Evolutionary conservation across 2,888 invertebrate genomes (phyloP).

Genomic region (Cylindroiulus punctatus): DNA sequence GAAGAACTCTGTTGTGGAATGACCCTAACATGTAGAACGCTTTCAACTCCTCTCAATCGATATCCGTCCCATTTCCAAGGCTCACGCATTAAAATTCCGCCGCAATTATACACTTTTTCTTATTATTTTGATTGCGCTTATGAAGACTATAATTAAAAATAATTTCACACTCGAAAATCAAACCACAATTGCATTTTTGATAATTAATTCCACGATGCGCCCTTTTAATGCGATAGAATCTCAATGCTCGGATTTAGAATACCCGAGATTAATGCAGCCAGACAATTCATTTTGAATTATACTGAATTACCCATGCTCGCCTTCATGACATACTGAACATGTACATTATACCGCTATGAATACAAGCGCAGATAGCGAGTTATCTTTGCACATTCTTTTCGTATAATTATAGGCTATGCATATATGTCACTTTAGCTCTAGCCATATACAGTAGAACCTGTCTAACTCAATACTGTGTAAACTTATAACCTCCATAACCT

Average conservation of each 20-base stretch:
- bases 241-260: not conserved
- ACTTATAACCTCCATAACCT: too few relatives aligned
- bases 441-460: too few relatives aligned
- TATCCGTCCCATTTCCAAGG: not conserved
- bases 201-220: constrained; percentile 29
- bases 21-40: too few relatives aligned
- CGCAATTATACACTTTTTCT: not conserved
- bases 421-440: constrained; percentile 19
- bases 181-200: constrained; percentile 33
- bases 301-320: not conserved
- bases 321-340: not conserved
- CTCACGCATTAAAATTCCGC: not conserved
- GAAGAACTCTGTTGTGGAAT: too few relatives aligned
- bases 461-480: too few relatives aligned
- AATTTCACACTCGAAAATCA: constrained; percentile 19
- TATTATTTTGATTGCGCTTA: not conserved
- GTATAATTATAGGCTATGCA: constrained; percentile 27
- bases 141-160: constrained; percentile 16
- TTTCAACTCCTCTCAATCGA: constrained; percentile 10
- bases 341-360: not conserved
- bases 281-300: constrained; percentile 26
- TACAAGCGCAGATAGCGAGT: not conserved
- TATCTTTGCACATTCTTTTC: constrained; percentile 2
- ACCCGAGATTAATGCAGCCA: constrained; percentile 3
- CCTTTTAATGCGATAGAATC: constrained; percentile 16